Evolutionary conservation across 2,888 invertebrate genomes (phyloP).

Genomic region (Callosobruchus maculatus): DNA sequence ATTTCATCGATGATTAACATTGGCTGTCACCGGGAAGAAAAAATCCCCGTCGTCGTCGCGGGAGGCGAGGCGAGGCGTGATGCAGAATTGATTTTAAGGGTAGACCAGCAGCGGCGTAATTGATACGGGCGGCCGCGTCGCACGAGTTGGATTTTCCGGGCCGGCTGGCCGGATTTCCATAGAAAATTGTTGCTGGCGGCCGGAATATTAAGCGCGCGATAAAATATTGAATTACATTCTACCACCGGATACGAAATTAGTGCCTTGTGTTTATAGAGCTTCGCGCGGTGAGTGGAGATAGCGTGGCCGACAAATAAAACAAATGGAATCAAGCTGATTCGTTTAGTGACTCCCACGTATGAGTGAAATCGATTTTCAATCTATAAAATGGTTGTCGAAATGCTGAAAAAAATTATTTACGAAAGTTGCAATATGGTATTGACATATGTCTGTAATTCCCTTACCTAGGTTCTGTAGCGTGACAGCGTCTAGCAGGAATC

Average conservation of each 20-base stretch:
- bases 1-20: not conserved
- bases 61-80: not conserved
- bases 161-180: not conserved
- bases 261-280: not conserved
- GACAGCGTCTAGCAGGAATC: no score
- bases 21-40: not conserved
- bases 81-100: not conserved
- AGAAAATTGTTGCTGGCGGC: not conserved
- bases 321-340: no score
- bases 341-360: no score
- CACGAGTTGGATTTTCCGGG: not conserved
- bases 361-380: no score
- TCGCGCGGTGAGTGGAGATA: no score
- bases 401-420: no score
- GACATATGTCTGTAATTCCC: no score
- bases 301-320: no score
- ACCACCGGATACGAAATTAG: not conserved
- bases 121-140: not conserved
- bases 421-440: no score
- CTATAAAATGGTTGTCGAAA: no score
- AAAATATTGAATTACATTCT: not conserved
- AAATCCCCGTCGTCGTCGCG: not conserved
- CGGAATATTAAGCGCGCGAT: not conserved
- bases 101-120: not conserved
- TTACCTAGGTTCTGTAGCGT: no score